These are phyloP conservation scores for Hydrochoerus hydrochaeris DNA, from an alignment of 2,113 vertebrate species.

Conservation along the genomic window DNA sequence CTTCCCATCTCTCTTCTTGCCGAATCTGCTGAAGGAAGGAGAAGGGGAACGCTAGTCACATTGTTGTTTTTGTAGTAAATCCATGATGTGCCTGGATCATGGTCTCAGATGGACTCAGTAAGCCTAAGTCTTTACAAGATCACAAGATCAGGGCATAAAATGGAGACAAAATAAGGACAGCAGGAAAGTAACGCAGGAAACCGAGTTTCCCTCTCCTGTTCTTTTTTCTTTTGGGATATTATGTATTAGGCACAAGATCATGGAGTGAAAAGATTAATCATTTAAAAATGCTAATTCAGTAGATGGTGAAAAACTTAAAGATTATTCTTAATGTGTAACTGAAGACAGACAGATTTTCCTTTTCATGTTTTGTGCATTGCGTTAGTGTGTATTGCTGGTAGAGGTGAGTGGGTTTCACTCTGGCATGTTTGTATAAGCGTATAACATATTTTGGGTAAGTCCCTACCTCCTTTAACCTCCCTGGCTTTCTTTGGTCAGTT, in stretches of 20 bases:
- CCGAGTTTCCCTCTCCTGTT: background rate
- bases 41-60: background rate
- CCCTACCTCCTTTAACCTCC: background rate
- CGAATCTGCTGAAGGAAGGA: conserved; percentile 89
- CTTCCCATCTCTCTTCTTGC: conserved; percentile 96
- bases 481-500: background rate
- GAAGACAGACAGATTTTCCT: background rate
- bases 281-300: conserved; percentile 13
- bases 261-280: background rate
- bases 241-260: background rate
- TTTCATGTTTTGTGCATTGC: background rate
- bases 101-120: background rate
- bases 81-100: background rate
- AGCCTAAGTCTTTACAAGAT: background rate
- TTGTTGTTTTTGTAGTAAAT: background rate
- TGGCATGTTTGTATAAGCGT: background rate
- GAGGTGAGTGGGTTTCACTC: background rate
- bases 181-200: background rate
- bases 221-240: background rate
- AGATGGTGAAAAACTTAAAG: conserved; percentile 10
- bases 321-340: background rate
- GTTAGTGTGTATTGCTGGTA: background rate
- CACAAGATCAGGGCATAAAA: background rate
- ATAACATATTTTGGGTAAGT: background rate
- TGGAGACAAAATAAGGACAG: conserved; percentile 27